A percentile compares a stretch with the other conserved stretches of the same genome.
These are phyloP conservation scores for Eolophus roseicapilla DNA, from an alignment of 2,113 vertebrate genomes.

Conservation along the genomic window DNA sequence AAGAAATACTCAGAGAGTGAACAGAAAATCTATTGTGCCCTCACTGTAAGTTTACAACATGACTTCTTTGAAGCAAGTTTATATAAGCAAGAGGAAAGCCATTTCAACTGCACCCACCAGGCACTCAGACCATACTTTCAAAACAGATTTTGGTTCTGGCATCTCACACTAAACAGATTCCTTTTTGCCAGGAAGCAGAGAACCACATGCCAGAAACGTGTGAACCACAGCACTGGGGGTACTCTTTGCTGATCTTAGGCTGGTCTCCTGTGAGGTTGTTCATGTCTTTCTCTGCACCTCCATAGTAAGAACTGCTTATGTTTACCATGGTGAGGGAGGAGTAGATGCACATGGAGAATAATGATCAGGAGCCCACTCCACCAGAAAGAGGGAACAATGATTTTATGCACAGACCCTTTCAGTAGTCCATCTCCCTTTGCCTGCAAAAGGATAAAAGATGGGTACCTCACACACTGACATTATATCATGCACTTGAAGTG, in stretches of 20 bases:
- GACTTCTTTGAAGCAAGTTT: background rate
- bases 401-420: background rate
- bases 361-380: background rate
- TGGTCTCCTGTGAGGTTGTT: background rate
- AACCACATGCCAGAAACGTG: accelerated
- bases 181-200: background rate
- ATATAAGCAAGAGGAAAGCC: background rate
- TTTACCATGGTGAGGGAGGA: background rate
- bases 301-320: accelerated
- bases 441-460: background rate
- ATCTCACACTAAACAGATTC: background rate
- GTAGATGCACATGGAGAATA: accelerated
- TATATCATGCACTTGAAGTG: background rate
- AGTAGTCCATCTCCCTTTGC: background rate
- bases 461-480: background rate
- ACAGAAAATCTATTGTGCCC: background rate
- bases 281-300: background rate
- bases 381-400: background rate
- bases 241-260: background rate
- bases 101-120: background rate
- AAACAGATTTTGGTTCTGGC: background rate
- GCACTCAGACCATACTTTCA: background rate
- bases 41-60: background rate
- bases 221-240: background rate
- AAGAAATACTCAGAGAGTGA: background rate